Conservation (phyloP, 1,140 invertebrate species). For the honey bee (Apis mellifera) region DNA sequence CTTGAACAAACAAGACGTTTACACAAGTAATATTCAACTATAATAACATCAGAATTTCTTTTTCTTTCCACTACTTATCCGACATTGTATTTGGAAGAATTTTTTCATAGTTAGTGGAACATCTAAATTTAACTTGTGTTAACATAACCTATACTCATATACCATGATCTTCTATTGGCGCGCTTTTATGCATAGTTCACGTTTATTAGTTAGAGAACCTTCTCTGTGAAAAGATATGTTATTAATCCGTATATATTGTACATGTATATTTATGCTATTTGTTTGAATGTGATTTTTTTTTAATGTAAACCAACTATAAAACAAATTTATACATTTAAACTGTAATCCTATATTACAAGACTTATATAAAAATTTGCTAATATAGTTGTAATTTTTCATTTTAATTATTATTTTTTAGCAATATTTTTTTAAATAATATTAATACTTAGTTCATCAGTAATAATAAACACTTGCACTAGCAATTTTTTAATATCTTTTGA, state of each 20-base stretch:
- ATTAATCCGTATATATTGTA: background rate
- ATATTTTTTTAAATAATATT: background rate
- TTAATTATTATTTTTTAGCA: background rate
- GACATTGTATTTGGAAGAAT: background rate
- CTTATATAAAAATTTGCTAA: background rate
- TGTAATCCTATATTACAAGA: background rate
- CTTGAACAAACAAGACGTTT: slow-evolving; percentile 77
- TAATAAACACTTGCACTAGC: background rate
- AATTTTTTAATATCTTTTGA: background rate
- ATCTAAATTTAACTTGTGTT: background rate
- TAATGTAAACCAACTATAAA: background rate
- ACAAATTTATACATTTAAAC: background rate
- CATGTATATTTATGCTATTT: background rate
- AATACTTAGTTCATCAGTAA: background rate
- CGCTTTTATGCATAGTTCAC: slow-evolving; percentile 4
- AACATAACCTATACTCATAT: slow-evolving; percentile 32
- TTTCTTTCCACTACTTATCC: background rate
- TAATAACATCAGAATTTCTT: background rate
- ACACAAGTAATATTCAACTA: slow-evolving; percentile 72
- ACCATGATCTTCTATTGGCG: slow-evolving; percentile 30
- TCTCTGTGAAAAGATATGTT: background rate
- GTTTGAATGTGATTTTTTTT: background rate
- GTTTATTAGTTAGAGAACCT: background rate
- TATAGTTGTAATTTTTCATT: background rate
- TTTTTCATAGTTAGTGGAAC: background rate